A percentile compares a stretch with the other conserved stretches of the same genome.
Evolutionary conservation across 2,113 vertebrate genomes (phyloP).

Genomic region (Leuciscus idus): DNA sequence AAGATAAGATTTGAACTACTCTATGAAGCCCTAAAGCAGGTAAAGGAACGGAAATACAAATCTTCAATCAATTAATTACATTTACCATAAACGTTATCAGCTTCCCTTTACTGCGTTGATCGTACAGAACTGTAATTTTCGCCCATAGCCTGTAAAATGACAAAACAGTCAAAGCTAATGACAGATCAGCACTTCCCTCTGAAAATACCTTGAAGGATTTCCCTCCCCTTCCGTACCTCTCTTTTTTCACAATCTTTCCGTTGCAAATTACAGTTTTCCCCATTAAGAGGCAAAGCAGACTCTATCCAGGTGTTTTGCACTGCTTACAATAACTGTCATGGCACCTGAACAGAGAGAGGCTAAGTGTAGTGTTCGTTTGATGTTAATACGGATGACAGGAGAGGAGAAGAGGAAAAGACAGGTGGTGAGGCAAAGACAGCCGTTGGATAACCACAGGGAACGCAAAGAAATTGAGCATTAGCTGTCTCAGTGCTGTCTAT

Average conservation of each 20-base stretch:
- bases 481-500: conserved; percentile 24
- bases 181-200: conserved; percentile 61
- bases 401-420: conserved; percentile 7
- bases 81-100: conserved; percentile 28
- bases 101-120: neutral
- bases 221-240: conserved; percentile 34
- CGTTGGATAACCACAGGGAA: conserved; percentile 37
- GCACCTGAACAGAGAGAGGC: conserved; percentile 48
- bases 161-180: conserved; percentile 64
- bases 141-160: conserved; percentile 64
- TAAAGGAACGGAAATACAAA: conserved; percentile 9
- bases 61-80: conserved; percentile 14
- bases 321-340: conserved; percentile 38
- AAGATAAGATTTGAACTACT: neutral
- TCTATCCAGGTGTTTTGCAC: conserved; percentile 69
- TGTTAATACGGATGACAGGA: conserved; percentile 40
- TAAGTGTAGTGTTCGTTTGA: conserved; percentile 61
- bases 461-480: neutral
- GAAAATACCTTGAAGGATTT: conserved; percentile 44
- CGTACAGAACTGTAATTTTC: conserved; percentile 12
- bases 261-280: conserved; percentile 70
- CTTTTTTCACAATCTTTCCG: conserved; percentile 42
- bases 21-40: neutral
- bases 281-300: conserved; percentile 11
- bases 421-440: conserved; percentile 33